phyloP scores from a whole-genome alignment of 2,888 invertebrate genomes.

The Eupithecia subfuscata region DNA sequence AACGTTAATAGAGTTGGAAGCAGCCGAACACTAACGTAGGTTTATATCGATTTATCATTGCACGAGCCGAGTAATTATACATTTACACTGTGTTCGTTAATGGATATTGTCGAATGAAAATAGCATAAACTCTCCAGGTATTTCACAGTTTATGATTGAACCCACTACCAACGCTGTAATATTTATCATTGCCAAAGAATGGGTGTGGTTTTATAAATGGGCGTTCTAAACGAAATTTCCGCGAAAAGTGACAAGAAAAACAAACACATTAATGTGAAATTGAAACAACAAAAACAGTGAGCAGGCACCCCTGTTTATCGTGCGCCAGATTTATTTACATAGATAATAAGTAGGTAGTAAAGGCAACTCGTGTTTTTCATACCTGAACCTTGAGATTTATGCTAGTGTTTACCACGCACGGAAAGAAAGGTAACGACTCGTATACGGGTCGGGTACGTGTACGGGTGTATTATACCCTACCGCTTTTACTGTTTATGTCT shows the following conservation, averaged over 20 bases:
- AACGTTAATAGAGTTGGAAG: slow-evolving; percentile 19
- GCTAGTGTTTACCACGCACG: background rate
- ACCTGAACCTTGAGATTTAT: slow-evolving; percentile 3
- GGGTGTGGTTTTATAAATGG: slow-evolving; percentile 13
- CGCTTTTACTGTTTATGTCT: background rate
- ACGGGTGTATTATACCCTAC: background rate
- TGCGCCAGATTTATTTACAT: slow-evolving; percentile 18
- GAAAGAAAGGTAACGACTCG: background rate
- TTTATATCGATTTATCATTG: slow-evolving; percentile 1
- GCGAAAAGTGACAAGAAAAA: slow-evolving; percentile 17
- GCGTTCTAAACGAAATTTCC: background rate
- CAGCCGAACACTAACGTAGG: background rate
- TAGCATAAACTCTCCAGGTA: background rate
- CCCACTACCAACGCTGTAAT: slow-evolving; percentile 9
- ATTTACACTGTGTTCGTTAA: background rate
- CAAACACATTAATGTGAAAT: slow-evolving; percentile 19
- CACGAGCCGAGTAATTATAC: slow-evolving; percentile 12
- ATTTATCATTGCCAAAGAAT: slow-evolving; percentile 10
- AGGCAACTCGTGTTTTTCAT: slow-evolving; percentile 8
- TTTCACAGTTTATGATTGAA: background rate
- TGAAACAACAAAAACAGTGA: slow-evolving; percentile 17
- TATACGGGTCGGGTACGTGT: background rate
- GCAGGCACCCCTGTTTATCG: slow-evolving; percentile 7
- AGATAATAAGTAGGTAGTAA: slow-evolving; percentile 8
- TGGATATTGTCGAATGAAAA: background rate